Percentiles rank a stretch among this genome's conserved stretches.
These are phyloP conservation scores for Sebastes matsubarae DNA, from an alignment of 2,797 vertebrate genomes.

Conservation along the genomic window DNA sequence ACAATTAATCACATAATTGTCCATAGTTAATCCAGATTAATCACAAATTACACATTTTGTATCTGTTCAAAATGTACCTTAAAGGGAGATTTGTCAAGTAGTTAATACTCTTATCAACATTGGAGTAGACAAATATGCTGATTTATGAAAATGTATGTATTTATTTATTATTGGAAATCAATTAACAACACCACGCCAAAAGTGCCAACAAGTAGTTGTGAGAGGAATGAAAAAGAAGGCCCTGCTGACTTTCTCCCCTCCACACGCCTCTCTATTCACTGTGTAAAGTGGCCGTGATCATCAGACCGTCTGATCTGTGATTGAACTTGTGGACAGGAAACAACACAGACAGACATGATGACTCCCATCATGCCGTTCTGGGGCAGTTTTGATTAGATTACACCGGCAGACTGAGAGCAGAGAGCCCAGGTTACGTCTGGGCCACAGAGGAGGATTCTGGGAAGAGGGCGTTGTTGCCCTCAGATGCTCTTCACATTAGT, in stretches of 20 bases:
- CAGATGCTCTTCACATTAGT: neutral
- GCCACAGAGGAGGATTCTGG: neutral
- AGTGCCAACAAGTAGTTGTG: too few relatives aligned
- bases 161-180: too few relatives aligned
- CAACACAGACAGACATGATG: constrained; percentile 19
- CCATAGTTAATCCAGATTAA: too few relatives aligned
- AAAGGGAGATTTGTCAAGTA: too few relatives aligned
- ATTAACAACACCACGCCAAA: too few relatives aligned
- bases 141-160: too few relatives aligned
- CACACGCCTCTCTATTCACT: neutral
- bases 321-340: constrained; percentile 29
- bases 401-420: neutral
- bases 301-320: neutral
- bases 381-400: constrained; percentile 27
- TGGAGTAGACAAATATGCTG: too few relatives aligned
- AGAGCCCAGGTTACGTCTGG: constrained; percentile 15
- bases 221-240: too few relatives aligned
- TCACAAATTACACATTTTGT: too few relatives aligned
- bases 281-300: neutral
- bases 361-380: constrained; percentile 11
- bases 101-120: too few relatives aligned
- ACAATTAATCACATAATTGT: too few relatives aligned
- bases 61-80: too few relatives aligned
- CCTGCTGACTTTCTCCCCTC: neutral
- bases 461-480: neutral